phyloP scores from a whole-genome alignment of 2,888 invertebrate genomes.

The Coenonympha arcania region DNA sequence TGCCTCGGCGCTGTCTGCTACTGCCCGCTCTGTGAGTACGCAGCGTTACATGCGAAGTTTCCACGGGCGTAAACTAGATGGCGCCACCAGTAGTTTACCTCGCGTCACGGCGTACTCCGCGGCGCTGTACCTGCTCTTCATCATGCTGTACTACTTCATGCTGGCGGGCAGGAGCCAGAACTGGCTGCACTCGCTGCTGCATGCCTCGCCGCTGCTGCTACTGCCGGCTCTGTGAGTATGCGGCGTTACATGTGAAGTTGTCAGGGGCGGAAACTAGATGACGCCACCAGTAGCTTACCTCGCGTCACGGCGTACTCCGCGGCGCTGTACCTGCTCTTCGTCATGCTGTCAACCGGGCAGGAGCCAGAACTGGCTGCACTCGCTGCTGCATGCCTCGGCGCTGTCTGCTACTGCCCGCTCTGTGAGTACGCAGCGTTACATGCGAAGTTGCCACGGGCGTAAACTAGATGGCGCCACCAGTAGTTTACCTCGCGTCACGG shows the following conservation, averaged over 20 bases:
- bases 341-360: slow-evolving; percentile 84
- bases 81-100: too few species aligned
- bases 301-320: slow-evolving; percentile 81
- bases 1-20: slow-evolving; percentile 82
- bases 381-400: slow-evolving; percentile 83
- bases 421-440: slow-evolving; percentile 82
- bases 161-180: slow-evolving; percentile 82
- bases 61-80: too few species aligned
- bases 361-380: slow-evolving; percentile 79
- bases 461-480: too few species aligned
- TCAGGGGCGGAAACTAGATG: too few species aligned
- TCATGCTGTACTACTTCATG: slow-evolving; percentile 84
- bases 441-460: slow-evolving; percentile 78
- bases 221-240: slow-evolving; percentile 87
- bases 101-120: slow-evolving; percentile 81
- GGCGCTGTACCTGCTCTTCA: slow-evolving; percentile 80
- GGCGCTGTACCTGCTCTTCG: slow-evolving; percentile 80
- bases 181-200: slow-evolving; percentile 81
- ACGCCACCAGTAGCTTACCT: too few species aligned
- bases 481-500: too few species aligned
- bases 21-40: slow-evolving; percentile 90
- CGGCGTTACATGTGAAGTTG: slow-evolving; percentile 80
- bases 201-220: slow-evolving; percentile 83
- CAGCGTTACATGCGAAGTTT: slow-evolving; percentile 84
- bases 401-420: slow-evolving; percentile 84